Conservation (phyloP, 2,797 vertebrate genomes). For the Eulemur rubriventer region DNA sequence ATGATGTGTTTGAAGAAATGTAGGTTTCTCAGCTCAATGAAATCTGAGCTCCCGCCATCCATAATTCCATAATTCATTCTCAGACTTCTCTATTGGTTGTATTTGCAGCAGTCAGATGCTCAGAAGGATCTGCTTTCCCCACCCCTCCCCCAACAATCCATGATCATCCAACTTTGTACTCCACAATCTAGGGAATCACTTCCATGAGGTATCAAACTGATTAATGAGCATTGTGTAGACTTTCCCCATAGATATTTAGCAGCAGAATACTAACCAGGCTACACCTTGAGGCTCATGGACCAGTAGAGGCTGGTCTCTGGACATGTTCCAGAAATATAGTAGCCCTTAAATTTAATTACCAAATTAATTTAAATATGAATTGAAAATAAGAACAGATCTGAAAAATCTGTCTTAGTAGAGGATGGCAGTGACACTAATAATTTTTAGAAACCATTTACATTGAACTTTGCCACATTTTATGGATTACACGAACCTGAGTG, state of each 20-base stretch:
- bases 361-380: constrained; percentile 29
- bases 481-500: neutral
- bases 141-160: neutral
- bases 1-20: neutral
- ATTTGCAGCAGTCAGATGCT: neutral
- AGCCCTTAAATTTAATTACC: neutral
- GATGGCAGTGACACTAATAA: neutral
- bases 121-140: neutral
- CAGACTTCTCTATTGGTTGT: neutral
- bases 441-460: neutral
- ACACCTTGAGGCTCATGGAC: neutral
- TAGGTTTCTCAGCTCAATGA: neutral
- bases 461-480: neutral
- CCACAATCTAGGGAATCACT: neutral
- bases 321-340: neutral
- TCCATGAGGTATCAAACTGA: neutral
- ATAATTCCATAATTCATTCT: neutral
- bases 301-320: neutral
- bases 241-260: neutral
- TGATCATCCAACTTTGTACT: neutral
- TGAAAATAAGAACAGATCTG: neutral
- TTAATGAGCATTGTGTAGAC: neutral
- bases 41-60: neutral
- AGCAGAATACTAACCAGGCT: neutral
- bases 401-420: neutral